Percentiles rank a stretch among this genome's conserved stretches.
Conservation (phyloP, 2,888 invertebrate genomes). For the Cloeon dipterum region DNA sequence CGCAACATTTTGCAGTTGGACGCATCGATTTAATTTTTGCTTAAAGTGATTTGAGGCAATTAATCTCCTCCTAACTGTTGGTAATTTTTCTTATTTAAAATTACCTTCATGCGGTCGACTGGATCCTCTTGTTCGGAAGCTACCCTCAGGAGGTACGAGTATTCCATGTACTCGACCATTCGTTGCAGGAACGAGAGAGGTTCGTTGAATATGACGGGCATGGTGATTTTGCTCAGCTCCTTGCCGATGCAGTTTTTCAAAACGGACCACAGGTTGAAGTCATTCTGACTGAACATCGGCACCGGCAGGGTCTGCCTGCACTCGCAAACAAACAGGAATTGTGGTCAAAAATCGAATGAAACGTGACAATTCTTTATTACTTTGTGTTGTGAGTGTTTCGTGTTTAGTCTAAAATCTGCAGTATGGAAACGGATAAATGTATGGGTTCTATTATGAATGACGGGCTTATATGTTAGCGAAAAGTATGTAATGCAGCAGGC, state of each 20-base stretch:
- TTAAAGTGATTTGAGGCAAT: background rate
- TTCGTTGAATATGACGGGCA: constrained; percentile 94
- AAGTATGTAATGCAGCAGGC: no score
- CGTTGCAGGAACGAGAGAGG: constrained; percentile 87
- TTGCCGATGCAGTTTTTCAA: constrained; percentile 79
- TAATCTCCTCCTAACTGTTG: no score
- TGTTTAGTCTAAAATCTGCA: no score
- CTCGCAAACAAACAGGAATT: constrained; percentile 10
- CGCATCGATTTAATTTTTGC: no score
- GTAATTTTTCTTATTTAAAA: no score
- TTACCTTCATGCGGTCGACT: constrained; percentile 55
- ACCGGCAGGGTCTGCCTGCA: constrained; percentile 42
- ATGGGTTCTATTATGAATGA: no score
- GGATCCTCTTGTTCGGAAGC: constrained; percentile 61
- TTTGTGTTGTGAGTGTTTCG: no score
- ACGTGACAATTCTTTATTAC: no score
- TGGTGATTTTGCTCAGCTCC: constrained; percentile 86
- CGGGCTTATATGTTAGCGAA: no score
- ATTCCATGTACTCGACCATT: constrained; percentile 86
- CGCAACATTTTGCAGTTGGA: no score
- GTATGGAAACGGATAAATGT: no score
- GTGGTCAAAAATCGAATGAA: no score
- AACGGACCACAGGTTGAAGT: constrained; percentile 76
- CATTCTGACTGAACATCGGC: constrained; percentile 49
- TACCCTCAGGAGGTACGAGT: constrained; percentile 47